These are phyloP conservation scores for Glaucopsyche alexis DNA, from an alignment of 2,888 invertebrate species.

Conservation along the genomic window DNA sequence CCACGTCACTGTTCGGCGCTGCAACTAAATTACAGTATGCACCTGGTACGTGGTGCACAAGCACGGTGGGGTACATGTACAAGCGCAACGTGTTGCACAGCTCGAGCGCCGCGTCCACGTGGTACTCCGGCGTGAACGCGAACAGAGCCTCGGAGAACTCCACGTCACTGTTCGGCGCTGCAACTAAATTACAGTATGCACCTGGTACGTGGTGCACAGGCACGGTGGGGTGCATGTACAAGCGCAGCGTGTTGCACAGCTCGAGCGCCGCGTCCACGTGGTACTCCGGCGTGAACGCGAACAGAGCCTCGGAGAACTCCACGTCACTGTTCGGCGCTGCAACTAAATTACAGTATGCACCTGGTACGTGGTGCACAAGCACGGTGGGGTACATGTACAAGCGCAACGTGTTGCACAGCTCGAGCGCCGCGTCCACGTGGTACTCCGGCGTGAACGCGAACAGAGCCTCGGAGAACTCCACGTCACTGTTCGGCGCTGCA, in stretches of 20 bases:
- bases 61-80: not conserved
- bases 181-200: constrained; percentile 34
- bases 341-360: constrained; percentile 40
- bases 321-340: too few relatives aligned
- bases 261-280: constrained; percentile 85
- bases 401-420: constrained; percentile 82
- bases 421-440: constrained; percentile 84
- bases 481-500: too few relatives aligned
- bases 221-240: constrained; percentile 83
- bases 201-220: constrained; percentile 75
- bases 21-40: too few relatives aligned
- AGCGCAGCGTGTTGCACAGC: constrained; percentile 81
- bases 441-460: constrained; percentile 87
- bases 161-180: too few relatives aligned
- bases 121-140: constrained; percentile 86
- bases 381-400: constrained; percentile 84
- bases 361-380: constrained; percentile 74
- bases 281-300: constrained; percentile 86
- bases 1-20: too few relatives aligned
- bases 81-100: constrained; percentile 80
- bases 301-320: constrained; percentile 70
- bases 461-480: constrained; percentile 64
- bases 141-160: constrained; percentile 75
- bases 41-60: not conserved
- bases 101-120: constrained; percentile 84